Percentiles rank a stretch among this genome's conserved stretches.
phyloP scores from a whole-genome alignment of 1,140 invertebrate species.

The Agrypnia vestita region DNA sequence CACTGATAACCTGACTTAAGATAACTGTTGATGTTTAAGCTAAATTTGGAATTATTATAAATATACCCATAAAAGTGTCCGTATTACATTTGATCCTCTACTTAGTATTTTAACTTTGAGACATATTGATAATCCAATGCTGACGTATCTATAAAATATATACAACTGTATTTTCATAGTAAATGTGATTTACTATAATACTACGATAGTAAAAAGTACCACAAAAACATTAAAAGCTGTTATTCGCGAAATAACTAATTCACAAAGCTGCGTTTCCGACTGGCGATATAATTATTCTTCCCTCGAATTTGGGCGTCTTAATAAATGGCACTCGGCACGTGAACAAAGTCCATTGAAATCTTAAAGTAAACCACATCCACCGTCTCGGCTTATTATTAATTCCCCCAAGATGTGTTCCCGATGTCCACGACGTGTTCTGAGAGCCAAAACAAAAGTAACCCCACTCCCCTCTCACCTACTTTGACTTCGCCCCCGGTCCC shows the following conservation, averaged over 20 bases:
- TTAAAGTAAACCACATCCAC: conserved; percentile 59
- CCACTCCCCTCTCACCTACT: conserved; percentile 2
- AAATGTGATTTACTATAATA: too few relatives aligned
- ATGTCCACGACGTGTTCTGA: conserved; percentile 61
- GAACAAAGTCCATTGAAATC: conserved; percentile 56
- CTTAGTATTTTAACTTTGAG: too few relatives aligned
- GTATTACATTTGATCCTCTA: too few relatives aligned
- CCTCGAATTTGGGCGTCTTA: conserved; percentile 28
- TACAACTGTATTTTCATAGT: too few relatives aligned
- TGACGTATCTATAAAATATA: too few relatives aligned
- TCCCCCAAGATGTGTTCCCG: conserved; percentile 61
- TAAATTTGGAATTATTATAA: too few relatives aligned
- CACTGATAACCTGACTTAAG: too few relatives aligned
- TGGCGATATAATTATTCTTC: conserved; percentile 2
- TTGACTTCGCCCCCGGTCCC: conserved; percentile 2
- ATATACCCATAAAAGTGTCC: too few relatives aligned
- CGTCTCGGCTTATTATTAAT: conserved; percentile 62
- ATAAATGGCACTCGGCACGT: conserved; percentile 19
- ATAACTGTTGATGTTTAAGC: too few relatives aligned
- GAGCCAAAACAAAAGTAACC: conserved; percentile 59
- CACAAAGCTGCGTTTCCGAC: neutral
- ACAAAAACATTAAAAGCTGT: too few relatives aligned
- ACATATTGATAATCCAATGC: too few relatives aligned
- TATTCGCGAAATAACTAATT: neutral
- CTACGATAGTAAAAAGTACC: too few relatives aligned